phyloP scores from a whole-genome alignment of 2,888 invertebrate species.

The Falcaria lacertinaria region DNA sequence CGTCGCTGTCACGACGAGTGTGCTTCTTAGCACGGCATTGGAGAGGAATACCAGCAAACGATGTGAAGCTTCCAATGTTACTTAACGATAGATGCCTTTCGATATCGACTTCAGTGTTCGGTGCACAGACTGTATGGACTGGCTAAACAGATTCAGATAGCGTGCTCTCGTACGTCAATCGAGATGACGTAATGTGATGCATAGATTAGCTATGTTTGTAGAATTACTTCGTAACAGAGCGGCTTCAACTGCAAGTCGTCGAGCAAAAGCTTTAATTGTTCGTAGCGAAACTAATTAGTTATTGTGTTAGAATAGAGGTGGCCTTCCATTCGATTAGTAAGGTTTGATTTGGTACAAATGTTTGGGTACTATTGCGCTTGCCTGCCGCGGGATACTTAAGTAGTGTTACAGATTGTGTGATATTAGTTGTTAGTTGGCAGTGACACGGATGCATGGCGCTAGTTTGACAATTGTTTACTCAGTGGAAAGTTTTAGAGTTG shows the following conservation, averaged over 20 bases:
- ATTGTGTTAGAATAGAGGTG: constrained; percentile 38
- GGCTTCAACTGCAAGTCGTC: constrained; percentile 55
- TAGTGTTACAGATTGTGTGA: constrained; percentile 60
- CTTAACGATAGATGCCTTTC: constrained; percentile 24
- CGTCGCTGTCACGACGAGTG: constrained; percentile 40
- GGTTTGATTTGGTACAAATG: constrained; percentile 32
- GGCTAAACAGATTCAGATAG: constrained; percentile 58
- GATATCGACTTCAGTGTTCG: constrained; percentile 18
- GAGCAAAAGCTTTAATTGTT: constrained; percentile 70
- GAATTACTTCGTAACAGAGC: constrained; percentile 45
- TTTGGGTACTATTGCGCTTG: constrained; percentile 24
- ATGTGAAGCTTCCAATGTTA: constrained; percentile 14
- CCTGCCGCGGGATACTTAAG: constrained; percentile 22
- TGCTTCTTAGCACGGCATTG: constrained; percentile 13
- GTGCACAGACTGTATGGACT: constrained; percentile 35
- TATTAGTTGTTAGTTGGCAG: constrained; percentile 55
- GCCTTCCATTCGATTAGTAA: constrained; percentile 36
- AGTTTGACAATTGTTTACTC: background rate
- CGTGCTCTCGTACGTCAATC: constrained; percentile 75
- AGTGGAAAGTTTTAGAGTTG: constrained; percentile 13
- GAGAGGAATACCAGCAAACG: constrained; percentile 17
- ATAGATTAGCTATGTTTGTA: constrained; percentile 57
- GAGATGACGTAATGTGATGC: constrained; percentile 74
- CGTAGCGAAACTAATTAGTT: constrained; percentile 49
- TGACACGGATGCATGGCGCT: background rate